phyloP scores from a whole-genome alignment of 1,140 invertebrate genomes.

The Ruditapes philippinarum region DNA sequence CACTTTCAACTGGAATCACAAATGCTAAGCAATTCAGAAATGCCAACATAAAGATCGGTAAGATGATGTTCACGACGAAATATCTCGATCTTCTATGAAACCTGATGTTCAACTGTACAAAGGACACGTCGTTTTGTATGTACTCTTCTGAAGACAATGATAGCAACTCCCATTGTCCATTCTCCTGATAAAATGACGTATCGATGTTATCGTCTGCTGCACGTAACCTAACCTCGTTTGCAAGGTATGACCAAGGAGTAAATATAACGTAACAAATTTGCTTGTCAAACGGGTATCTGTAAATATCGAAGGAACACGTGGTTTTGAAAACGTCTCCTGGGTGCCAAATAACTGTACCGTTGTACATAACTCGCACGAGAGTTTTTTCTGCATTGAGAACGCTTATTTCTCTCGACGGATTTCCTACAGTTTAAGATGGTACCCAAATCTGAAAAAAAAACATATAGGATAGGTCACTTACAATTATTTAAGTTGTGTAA shows the following conservation, averaged over 20 bases:
- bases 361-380: conserved; percentile 17
- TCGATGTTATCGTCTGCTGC: neutral
- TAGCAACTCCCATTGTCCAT: conserved; percentile 31
- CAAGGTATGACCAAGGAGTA: neutral
- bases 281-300: conserved; percentile 47
- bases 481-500: too few species aligned
- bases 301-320: conserved; percentile 39
- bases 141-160: neutral
- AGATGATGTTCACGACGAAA: conserved; percentile 88
- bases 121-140: neutral
- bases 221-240: neutral
- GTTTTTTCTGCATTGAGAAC: neutral
- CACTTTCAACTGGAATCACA: conserved; percentile 4
- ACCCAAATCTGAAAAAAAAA: conserved; percentile 44
- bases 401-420: conserved; percentile 23
- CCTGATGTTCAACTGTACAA: conserved; percentile 70
- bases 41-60: conserved; percentile 81
- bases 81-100: conserved; percentile 78
- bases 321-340: conserved; percentile 48
- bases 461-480: too few species aligned
- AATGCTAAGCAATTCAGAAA: conserved; percentile 1
- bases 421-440: conserved; percentile 12
- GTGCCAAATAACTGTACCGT: conserved; percentile 37
- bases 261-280: conserved; percentile 28
- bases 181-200: conserved; percentile 25